phyloP scores from a whole-genome alignment of 2,797 vertebrate genomes.

The Acrossocheilus wenchowensis region DNA sequence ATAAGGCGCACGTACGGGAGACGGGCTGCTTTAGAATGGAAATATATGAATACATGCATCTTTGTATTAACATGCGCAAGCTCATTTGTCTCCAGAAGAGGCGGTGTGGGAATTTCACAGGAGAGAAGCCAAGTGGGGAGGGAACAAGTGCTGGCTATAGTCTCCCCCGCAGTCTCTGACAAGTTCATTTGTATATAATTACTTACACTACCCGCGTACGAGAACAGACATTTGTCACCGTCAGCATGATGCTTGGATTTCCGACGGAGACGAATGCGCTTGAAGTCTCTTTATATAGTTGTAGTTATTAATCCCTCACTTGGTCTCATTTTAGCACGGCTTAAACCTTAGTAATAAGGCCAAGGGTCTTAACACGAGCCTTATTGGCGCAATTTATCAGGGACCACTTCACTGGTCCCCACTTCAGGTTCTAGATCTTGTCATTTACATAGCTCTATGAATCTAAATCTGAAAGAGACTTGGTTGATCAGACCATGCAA shows the following conservation, averaged over 20 bases:
- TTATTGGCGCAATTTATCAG: conserved; percentile 43
- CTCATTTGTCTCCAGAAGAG: conserved; percentile 57
- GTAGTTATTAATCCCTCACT: conserved; percentile 59
- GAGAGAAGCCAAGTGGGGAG: conserved; percentile 66
- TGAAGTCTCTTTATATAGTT: conserved; percentile 54
- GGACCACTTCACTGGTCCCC: not conserved
- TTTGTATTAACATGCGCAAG: conserved; percentile 49
- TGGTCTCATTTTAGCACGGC: conserved; percentile 52
- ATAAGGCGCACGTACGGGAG: conserved; percentile 6
- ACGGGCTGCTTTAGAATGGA: conserved; percentile 37
- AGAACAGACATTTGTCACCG: conserved; percentile 67
- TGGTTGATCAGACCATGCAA: not conserved
- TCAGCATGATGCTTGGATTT: conserved; percentile 65
- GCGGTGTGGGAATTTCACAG: conserved; percentile 64
- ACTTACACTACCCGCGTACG: conserved; percentile 60
- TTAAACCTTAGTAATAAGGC: conserved; percentile 56
- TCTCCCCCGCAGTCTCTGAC: conserved; percentile 63
- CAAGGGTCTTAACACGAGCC: conserved; percentile 41
- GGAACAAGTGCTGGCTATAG: conserved; percentile 61
- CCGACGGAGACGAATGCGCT: conserved; percentile 62
- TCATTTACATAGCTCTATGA: not conserved
- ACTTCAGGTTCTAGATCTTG: conserved; percentile 7
- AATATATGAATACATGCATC: conserved; percentile 49
- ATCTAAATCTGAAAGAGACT: conserved; percentile 11
- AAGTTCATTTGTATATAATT: conserved; percentile 74